A percentile compares a stretch with the other conserved stretches of the same genome.
These are phyloP conservation scores for Synanthedon tipuliformis DNA, from an alignment of 2,888 invertebrate genomes.

Conservation along the genomic window DNA sequence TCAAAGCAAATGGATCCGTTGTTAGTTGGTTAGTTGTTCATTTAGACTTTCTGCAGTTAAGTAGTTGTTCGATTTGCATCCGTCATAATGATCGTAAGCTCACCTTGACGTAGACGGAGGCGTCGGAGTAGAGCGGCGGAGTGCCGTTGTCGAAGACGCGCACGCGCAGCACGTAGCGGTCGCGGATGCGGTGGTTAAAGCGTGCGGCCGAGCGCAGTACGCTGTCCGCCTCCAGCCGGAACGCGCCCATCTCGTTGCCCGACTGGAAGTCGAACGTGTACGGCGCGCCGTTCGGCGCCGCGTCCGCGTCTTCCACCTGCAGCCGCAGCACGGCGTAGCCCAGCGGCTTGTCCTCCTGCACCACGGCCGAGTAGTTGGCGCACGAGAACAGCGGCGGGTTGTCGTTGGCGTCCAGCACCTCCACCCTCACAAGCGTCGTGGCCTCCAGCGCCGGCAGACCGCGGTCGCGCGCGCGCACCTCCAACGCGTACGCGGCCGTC, in stretches of 20 bases:
- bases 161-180: slow-evolving; percentile 84
- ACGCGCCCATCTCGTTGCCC: slow-evolving; percentile 88
- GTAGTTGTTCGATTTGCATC: too few species aligned
- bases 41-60: too few species aligned
- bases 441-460: slow-evolving; percentile 82
- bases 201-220: slow-evolving; percentile 84
- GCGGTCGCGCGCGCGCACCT: slow-evolving; percentile 84
- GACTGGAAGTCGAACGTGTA: slow-evolving; percentile 91
- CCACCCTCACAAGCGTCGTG: slow-evolving; percentile 80
- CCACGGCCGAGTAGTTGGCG: slow-evolving; percentile 82
- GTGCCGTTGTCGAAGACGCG: slow-evolving; percentile 95
- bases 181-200: slow-evolving; percentile 86
- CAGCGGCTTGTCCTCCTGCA: slow-evolving; percentile 89
- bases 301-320: slow-evolving; percentile 87
- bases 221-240: slow-evolving; percentile 88
- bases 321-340: slow-evolving; percentile 86
- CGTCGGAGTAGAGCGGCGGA: slow-evolving; percentile 88
- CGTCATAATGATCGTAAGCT: too few species aligned
- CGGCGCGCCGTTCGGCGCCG: slow-evolving; percentile 86
- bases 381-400: slow-evolving; percentile 88
- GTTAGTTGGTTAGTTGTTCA: too few species aligned
- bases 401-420: slow-evolving; percentile 91
- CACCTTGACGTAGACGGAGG: slow-evolving; percentile 69
- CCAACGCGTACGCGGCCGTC: slow-evolving; percentile 79
- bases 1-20: too few species aligned